phyloP scores from a whole-genome alignment of 2,797 vertebrate genomes.

The Enteromius paludinosus region DNA sequence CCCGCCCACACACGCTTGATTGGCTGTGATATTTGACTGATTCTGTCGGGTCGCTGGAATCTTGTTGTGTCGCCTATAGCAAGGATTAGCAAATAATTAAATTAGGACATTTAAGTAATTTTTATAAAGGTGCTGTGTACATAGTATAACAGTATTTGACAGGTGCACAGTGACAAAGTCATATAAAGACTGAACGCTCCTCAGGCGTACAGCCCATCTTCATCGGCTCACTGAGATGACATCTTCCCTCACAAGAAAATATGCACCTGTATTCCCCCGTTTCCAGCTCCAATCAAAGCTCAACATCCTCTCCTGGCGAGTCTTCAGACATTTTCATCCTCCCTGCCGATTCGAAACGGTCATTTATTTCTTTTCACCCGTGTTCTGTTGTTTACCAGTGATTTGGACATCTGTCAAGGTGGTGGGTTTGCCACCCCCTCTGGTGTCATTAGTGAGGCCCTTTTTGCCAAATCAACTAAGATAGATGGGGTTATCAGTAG shows the following conservation, averaged over 20 bases:
- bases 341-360: conserved; percentile 38
- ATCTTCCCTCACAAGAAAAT: not conserved
- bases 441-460: conserved; percentile 54
- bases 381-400: conserved; percentile 71
- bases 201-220: not conserved
- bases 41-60: no score
- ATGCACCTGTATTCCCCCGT: not conserved
- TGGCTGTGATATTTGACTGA: no score
- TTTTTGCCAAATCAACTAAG: conserved; percentile 69
- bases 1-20: no score
- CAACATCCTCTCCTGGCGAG: not conserved
- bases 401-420: conserved; percentile 78
- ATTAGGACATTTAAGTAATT: no score
- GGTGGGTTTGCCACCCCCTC: conserved; percentile 68
- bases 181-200: not conserved
- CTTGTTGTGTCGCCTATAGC: no score
- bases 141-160: not conserved
- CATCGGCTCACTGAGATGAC: not conserved
- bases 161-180: not conserved
- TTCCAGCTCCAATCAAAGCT: conserved; percentile 18
- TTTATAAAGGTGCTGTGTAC: no score
- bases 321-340: conserved; percentile 42
- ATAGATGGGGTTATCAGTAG: conserved; percentile 65
- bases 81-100: no score
- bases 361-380: conserved; percentile 70